A percentile compares a stretch with the other conserved stretches of the same genome.
Evolutionary conservation across 2,797 vertebrate species (phyloP).

Genomic region (Gallinago stenura): DNA sequence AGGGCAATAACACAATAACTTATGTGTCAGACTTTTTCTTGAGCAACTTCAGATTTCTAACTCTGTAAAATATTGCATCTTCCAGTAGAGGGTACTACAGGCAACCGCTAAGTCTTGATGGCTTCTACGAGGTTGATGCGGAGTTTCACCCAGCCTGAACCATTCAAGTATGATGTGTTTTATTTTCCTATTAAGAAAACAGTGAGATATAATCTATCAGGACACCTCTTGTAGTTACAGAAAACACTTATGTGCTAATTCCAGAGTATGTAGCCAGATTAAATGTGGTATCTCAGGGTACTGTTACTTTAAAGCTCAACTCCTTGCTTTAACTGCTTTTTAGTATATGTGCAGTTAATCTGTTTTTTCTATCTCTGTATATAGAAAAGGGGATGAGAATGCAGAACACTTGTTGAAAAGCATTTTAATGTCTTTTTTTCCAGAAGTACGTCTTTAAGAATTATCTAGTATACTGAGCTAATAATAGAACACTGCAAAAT

Average conservation of each 20-base stretch:
- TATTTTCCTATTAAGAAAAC: neutral
- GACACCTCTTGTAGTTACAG: fast-evolving
- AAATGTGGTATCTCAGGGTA: neutral
- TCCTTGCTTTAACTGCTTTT: neutral
- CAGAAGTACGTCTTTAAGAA: neutral
- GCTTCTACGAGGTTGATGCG: fast-evolving
- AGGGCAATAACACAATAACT: fast-evolving
- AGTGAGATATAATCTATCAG: fast-evolving
- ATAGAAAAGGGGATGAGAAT: neutral
- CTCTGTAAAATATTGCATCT: neutral
- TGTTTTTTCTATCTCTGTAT: neutral
- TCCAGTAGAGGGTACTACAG: constrained; percentile 46
- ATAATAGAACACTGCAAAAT: neutral
- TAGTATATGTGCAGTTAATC: neutral
- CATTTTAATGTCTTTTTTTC: neutral
- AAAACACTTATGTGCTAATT: fast-evolving
- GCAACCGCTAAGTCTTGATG: neutral
- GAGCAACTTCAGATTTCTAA: fast-evolving
- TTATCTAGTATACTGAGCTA: neutral
- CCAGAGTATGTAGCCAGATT: fast-evolving
- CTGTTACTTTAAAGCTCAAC: neutral
- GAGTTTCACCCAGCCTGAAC: fast-evolving
- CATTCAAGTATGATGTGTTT: neutral
- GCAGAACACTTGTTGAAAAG: neutral
- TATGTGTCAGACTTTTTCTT: fast-evolving